Percentiles rank a stretch among this genome's conserved stretches.
phyloP scores from a whole-genome alignment of 37 sponge, comb jelly and placozoan genomes.

The Geodia barretti region DNA sequence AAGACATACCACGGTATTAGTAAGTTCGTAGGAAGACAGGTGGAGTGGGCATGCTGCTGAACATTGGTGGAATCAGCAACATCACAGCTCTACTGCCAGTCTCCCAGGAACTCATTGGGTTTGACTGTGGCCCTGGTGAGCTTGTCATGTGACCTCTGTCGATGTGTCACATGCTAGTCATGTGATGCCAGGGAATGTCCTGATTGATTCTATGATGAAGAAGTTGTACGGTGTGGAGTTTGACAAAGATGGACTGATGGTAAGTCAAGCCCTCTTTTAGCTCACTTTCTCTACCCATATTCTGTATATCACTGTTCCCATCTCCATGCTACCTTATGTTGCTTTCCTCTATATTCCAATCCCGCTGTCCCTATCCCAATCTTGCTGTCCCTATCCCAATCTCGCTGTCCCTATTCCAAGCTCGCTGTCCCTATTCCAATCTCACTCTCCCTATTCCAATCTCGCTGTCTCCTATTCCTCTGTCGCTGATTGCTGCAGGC shows the following conservation, averaged over 20 bases:
- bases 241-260: slow-evolving; percentile 59
- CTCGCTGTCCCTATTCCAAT: no score
- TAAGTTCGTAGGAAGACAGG: slow-evolving; percentile 21
- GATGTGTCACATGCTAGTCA: not conserved
- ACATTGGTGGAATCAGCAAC: slow-evolving; percentile 82
- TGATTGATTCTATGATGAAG: slow-evolving; percentile 57
- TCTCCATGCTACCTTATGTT: no score
- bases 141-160: not conserved
- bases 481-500: no score
- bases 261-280: not conserved
- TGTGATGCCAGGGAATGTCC: slow-evolving; percentile 50
- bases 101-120: slow-evolving; percentile 23
- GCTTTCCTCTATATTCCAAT: no score
- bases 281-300: not conserved
- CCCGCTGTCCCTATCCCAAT: no score
- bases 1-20: no score
- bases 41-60: slow-evolving; percentile 54
- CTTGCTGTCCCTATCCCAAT: no score
- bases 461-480: no score
- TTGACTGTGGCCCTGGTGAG: slow-evolving; percentile 84
- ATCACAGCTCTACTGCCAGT: slow-evolving; percentile 29
- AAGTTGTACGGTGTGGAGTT: slow-evolving; percentile 34
- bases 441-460: no score
- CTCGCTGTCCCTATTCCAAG: no score
- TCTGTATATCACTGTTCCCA: no score